Evolutionary conservation across 92 coral and sea anemone genomes (phyloP), one percentile per base, ranked within the genome.

Genomic region (Zoanthus solanderi): DNA sequence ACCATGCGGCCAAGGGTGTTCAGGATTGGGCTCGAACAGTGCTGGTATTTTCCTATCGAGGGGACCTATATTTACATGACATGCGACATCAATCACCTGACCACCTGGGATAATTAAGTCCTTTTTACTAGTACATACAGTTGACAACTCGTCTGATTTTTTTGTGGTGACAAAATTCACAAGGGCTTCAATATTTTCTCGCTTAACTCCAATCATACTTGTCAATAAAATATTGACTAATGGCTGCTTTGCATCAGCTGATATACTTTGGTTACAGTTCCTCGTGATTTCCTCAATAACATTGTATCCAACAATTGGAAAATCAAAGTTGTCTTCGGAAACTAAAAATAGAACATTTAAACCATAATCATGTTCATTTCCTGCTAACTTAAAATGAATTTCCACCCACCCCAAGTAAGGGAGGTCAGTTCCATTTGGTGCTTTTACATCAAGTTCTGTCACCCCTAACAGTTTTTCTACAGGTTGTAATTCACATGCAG

Each of bases 21-120:
- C 83, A 31, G 87, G 68, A 71, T 90, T 88, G 28, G 93, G 93
- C 83, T 94, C 93, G 48, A 94, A 94, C 78, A 92, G 79, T 16
- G 87, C 93, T 44, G 93, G 97, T 45, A 92, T 87, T 76, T 78
- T 87, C 47, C 90, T 90, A 23, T 92, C 84, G 9, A 90, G 76
- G 57, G 89, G 95, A 15, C 91, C 97, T 17, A 84, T 66, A 45
- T 85, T 92, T 48, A 58, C 90, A 18, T 72, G 65, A 45, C 92
- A 91, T 30, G 88, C 31, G 3, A 91, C 87, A 47, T 53, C 76
- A 28, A 86, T 57, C 65, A 92, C 29, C 82, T 87, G 92, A 9
- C 83, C 79, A 69, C 47, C 78, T 74, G 89, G 93, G 57, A 92
- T 67, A 56, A 88, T 13, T 80, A 78, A 56, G 67, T 94, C 89